Evolutionary conservation across 2,888 invertebrate species (phyloP), one percentile per base, ranked within the genome.

Genomic region (Germaria angustata): DNA sequence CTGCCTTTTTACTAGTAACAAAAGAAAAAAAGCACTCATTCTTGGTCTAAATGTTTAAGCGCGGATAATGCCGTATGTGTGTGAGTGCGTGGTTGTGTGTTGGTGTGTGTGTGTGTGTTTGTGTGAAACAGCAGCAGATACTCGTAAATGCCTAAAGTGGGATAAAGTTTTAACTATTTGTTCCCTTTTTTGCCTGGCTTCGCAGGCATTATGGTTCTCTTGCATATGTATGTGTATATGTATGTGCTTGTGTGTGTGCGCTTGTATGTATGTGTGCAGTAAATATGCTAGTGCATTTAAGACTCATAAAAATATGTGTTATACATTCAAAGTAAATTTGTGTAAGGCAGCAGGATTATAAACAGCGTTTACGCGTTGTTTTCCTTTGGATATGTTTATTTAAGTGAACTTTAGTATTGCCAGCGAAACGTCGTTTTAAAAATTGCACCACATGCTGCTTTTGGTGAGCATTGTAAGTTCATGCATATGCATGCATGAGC

Each of bases 401-500:
- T 44, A 44, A 24, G 55, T 73, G 22, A 55, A 66, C 24, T 68
- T 77, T 61, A 44, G 61, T 44, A 34, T 57, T 68, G 76, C 51
- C 51, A 68, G 13, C 51, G 51, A 69, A 77, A 77, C 34, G 59
- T 51, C 24, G 24, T 46, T 65, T 65, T 32, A 11, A 32, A 32
- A 59, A 59, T 41, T 51, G 51, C 22, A 69, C 59, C 34, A 34
- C 76, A 77, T 44, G 76, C 68, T 75, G 66, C 32, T 39, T 46
- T 20, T 44, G 11, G 22, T n/a, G 13, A 9, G 15, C 34, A 17
- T 41, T 61, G 15, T 55, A 55, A 65, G 24, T 24, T 75, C 53
- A 75, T 65, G 73, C 53, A 65, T 75, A 75, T 55, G 59, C 75
- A 75, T 68, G 75, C 66, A 57, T 75, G 66, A 76, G 76, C 76